These are phyloP conservation scores for Acanthopleura granulata DNA, from an alignment of 2,888 invertebrate species.

Conservation along the genomic window DNA sequence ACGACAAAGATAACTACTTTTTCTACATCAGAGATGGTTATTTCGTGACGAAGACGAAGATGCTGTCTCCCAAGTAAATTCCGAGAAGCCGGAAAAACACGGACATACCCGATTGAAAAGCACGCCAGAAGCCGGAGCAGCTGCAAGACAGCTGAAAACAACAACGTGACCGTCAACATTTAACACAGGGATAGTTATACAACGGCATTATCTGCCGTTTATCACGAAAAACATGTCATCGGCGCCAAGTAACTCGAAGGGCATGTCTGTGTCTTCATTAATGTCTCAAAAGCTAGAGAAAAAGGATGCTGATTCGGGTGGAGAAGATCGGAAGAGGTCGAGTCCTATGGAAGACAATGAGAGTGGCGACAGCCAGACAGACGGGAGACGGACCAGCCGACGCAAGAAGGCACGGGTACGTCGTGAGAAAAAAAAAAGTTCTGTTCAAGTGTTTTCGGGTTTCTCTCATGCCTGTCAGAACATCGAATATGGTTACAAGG, in stretches of 20 bases:
- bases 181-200: no score
- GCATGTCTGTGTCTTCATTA: neutral
- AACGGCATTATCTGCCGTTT: neutral
- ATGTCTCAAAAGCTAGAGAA: slow-evolving; percentile 8
- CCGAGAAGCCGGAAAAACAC: neutral
- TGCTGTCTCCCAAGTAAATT: no score
- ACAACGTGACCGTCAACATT: no score
- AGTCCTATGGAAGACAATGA: slow-evolving; percentile 26
- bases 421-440: neutral
- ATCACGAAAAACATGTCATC: neutral
- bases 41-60: no score
- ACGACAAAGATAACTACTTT: no score
- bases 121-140: slow-evolving; percentile 5
- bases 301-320: slow-evolving; percentile 16
- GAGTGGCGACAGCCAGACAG: slow-evolving; percentile 27
- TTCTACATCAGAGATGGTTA: no score
- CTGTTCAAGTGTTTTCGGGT: no score
- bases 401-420: slow-evolving; percentile 46
- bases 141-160: slow-evolving; percentile 10
- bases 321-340: slow-evolving; percentile 26
- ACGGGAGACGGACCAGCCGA: slow-evolving; percentile 43
- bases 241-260: neutral
- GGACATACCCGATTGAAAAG: neutral
- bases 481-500: no score
- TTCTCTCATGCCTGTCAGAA: no score